phyloP scores from a whole-genome alignment of 1,140 invertebrate genomes.

The fruit fly (Drosophila melanogaster) region DNA sequence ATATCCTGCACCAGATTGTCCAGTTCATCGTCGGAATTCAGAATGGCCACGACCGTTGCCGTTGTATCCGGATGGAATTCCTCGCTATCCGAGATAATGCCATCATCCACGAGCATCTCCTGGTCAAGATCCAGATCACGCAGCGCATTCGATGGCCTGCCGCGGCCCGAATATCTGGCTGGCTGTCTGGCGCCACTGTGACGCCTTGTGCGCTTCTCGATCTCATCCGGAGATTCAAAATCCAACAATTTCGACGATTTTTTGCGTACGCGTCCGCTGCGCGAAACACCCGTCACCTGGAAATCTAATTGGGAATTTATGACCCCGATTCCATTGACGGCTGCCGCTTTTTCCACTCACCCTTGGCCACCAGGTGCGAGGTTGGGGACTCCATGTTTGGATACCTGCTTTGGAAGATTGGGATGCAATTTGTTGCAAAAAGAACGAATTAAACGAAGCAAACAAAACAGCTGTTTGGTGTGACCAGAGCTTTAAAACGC shows the following conservation, averaged over 20 bases:
- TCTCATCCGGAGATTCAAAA: slow-evolving; percentile 95
- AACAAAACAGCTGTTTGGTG: slow-evolving; percentile 27
- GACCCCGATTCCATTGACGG: background rate
- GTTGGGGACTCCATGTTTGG: slow-evolving; percentile 43
- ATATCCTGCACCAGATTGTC: slow-evolving; percentile 77
- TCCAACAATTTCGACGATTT: slow-evolving; percentile 97
- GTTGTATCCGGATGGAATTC: slow-evolving; percentile 4
- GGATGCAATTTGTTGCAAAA: slow-evolving; percentile 31
- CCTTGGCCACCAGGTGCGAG: slow-evolving; percentile 42
- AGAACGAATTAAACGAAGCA: slow-evolving; percentile 18
- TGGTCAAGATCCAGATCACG: slow-evolving; percentile 55
- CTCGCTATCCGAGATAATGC: slow-evolving; percentile 41
- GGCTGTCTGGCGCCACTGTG: slow-evolving; percentile 45
- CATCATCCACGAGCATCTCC: slow-evolving; percentile 42
- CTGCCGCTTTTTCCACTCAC: slow-evolving; percentile 8
- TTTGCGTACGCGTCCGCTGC: slow-evolving; percentile 94
- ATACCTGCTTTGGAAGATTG: slow-evolving; percentile 19
- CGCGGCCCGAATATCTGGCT: slow-evolving; percentile 53
- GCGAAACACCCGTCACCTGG: slow-evolving; percentile 92
- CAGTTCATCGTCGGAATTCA: slow-evolving; percentile 73
- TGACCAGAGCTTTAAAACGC: background rate
- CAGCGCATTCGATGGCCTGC: slow-evolving; percentile 65
- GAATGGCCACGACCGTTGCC: slow-evolving; percentile 22
- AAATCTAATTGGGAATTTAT: slow-evolving; percentile 86
- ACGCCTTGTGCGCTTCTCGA: slow-evolving; percentile 85